Base-by-base conservation (phyloP, 2,888 invertebrate species). In the Ceriagrion tenellum region DNA sequence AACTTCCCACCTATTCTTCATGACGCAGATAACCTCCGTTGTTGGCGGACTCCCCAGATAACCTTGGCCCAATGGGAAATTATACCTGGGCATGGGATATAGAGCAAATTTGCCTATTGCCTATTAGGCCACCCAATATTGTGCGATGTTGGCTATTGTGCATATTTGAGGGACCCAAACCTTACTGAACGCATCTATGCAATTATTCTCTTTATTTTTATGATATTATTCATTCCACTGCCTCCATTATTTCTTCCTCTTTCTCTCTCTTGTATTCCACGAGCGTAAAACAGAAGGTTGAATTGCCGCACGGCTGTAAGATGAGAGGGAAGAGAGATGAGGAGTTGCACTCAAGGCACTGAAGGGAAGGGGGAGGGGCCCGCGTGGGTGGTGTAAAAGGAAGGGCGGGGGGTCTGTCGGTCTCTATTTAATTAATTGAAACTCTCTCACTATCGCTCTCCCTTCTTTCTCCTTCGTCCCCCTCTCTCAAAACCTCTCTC, bases 381-480 rank as follows among this genome's bases (percentile, higher is more conserved):
- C 35, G 26, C 47, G 35, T 0, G 69, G 90, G 59, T 20, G 30
- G 30, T 59, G 59, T 23, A 59, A 59, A 55, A 55, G 63, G 16
- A 90, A n/a, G 30, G 35, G 59, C n/a, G 93, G 30, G 35, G 59
- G 47, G 93, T 74, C 93, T 40, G 63, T 69, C 93, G 26, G 40
- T 69, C 55, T 93, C 93, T 63, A 93, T 93, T 63, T 69, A 93
- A 93, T 93, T 93, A 93, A 93, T 93, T 93, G 74, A 69, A 93
- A 93, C 40, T 47, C 69, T 69, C 47, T 69, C 47, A n/a, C 93
- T 47, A 69, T 47, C 69, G 26, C 63, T 26, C 69, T 4, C 69
- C 26, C n/a, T n/a, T 69, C 26, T 35, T 16, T 35, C 81, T 13
- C 81, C n/a, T 16, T 81, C 47, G 8, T 47, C 47, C 47, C 81